Conservation (phyloP, 2,797 vertebrate species). For the Chaunax sp. region DNA sequence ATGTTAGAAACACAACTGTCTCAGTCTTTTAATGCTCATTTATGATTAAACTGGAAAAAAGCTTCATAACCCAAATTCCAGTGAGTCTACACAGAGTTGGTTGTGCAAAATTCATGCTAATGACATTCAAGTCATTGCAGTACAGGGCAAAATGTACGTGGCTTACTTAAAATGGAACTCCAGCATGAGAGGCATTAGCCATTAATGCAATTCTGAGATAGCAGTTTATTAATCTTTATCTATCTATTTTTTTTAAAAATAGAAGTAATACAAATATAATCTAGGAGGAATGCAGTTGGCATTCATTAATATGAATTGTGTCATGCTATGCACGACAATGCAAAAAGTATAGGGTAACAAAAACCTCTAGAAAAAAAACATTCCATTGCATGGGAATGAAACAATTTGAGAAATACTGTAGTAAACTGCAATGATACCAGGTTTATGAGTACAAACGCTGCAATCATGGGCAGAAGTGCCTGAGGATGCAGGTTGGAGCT, state of each 20-base stretch:
- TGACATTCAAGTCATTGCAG: constrained; percentile 29
- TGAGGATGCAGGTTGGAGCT: constrained; percentile 27
- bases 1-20: background rate
- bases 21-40: constrained; percentile 47
- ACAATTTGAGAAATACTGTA: background rate
- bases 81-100: constrained; percentile 17
- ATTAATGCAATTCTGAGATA: constrained; percentile 38
- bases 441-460: constrained; percentile 18
- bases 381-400: background rate
- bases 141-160: constrained; percentile 5
- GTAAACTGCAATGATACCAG: background rate
- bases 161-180: constrained; percentile 37
- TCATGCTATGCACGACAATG: no score
- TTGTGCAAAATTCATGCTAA: constrained; percentile 61
- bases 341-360: background rate
- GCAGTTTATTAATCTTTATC: constrained; percentile 27
- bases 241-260: constrained; percentile 22
- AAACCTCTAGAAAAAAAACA: constrained; percentile 3
- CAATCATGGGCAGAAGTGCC: constrained; percentile 14
- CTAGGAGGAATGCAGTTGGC: constrained; percentile 3
- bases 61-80: constrained; percentile 18
- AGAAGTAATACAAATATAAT: constrained; percentile 16
- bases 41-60: constrained; percentile 45
- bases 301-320: background rate
- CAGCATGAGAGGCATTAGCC: constrained; percentile 39